Percentiles rank a stretch among this genome's conserved stretches.
Conservation (phyloP, 2,797 vertebrate genomes). For the Clamator glandarius region DNA sequence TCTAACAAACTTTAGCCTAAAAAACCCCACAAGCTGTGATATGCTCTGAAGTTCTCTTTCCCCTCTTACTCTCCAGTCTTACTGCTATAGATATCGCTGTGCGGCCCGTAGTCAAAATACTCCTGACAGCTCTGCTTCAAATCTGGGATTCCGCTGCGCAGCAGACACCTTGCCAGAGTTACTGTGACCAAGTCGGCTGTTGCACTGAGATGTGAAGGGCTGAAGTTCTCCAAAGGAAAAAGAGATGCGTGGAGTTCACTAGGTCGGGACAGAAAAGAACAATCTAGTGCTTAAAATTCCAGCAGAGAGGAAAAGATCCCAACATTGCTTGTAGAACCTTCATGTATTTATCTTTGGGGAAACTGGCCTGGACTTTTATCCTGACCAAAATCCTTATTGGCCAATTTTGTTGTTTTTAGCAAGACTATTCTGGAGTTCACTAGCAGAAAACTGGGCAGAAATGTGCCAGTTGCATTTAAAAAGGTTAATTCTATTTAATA, state of each 20-base stretch:
- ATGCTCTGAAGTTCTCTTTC: not conserved
- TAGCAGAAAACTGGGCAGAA: not conserved
- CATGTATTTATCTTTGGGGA: fast-evolving
- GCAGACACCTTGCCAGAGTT: conserved; percentile 52
- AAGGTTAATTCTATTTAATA: not conserved
- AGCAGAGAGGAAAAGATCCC: not conserved
- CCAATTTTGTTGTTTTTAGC: not conserved
- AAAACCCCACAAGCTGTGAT: not conserved
- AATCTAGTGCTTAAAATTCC: not conserved
- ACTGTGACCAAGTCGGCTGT: not conserved
- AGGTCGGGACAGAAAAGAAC: not conserved
- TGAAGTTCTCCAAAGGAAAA: fast-evolving
- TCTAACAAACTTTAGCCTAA: not conserved
- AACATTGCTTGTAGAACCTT: not conserved
- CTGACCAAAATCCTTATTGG: not conserved
- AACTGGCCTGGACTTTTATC: not conserved
- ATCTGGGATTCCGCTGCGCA: conserved; percentile 95
- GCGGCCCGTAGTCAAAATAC: conserved; percentile 96
- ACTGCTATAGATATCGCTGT: conserved; percentile 97
- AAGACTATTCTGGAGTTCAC: not conserved
- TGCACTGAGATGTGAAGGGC: fast-evolving
- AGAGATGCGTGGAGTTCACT: fast-evolving
- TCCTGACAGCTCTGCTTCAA: conserved; percentile 94
- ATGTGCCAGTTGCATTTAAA: not conserved
- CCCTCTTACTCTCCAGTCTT: conserved; percentile 81